Evolutionary conservation across 2,113 vertebrate species (phyloP), one percentile per base, ranked within the genome.

Genomic region (Clarias macrocephalus): DNA sequence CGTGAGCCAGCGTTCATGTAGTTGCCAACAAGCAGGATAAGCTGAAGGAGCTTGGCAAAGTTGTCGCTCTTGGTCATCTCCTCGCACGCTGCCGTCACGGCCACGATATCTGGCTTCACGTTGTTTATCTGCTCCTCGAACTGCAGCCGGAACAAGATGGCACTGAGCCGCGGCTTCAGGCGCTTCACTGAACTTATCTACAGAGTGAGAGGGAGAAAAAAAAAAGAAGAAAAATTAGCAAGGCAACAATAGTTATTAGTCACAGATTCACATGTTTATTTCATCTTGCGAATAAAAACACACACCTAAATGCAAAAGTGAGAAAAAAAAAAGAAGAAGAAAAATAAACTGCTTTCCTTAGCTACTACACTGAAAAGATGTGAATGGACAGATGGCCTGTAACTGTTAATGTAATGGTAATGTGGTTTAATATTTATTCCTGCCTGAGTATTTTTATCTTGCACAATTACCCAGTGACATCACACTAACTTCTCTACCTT

Each of bases 1-100:
- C 97, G 94, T 13, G 97, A 98, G 70, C 97, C 97, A 2, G 97
- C 89, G 63, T 98, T 98, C 97, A 98, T 97, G 80, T 91, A 98
- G 91, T 98, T 98, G 59, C 97, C 97, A 0, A 98, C 89, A 0
- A 98, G 93, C 63, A 98, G 94, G 59, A 93, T 96, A 70, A 98
- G 91, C 93, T 97, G 90, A 56, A 98, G 93, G 57, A 98, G 92
- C 87, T 88, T 94, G 73, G 95, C 37, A 89, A 98, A 98, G 90
- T 30, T 93, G 87, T 96, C 30, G 30, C 97, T 97, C 89, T 96
- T 94, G 0, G 88, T 93, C 42, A 98, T 83, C 88, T 98, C 97
- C 89, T 98, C 97, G 3, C 97, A 98, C 0, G 97, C 97, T 0
- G 97, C 97, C 0, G 96, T 97, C 86, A 98, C 97, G 0, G 97